Conservation (phyloP, 2,797 vertebrate species). For the Onychomys torridus region DNA sequence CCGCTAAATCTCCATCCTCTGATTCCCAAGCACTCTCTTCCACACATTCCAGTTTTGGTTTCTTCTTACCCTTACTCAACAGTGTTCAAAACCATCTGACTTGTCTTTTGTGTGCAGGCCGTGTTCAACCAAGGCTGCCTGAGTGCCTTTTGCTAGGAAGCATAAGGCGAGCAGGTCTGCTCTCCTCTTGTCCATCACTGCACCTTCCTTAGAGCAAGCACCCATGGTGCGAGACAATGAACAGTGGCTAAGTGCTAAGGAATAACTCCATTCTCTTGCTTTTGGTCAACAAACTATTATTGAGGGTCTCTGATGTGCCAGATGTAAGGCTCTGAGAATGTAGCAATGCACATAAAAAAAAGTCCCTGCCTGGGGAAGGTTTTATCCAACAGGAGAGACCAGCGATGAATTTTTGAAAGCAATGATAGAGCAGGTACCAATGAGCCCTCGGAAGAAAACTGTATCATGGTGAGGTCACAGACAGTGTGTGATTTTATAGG, state of each 20-base stretch:
- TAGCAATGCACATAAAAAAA: not conserved
- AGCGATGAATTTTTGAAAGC: not conserved
- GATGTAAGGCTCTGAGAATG: not conserved
- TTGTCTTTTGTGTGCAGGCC: not conserved
- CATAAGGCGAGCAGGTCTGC: not conserved
- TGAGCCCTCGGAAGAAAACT: not conserved
- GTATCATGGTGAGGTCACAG: not conserved
- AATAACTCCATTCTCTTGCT: not conserved
- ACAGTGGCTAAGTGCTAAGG: not conserved
- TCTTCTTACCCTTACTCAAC: not conserved
- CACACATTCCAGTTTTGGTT: not conserved
- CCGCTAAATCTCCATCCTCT: not conserved
- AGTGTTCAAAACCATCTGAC: not conserved
- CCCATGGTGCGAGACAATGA: not conserved
- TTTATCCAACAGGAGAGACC: not conserved
- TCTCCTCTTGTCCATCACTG: not conserved
- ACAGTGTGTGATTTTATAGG: not conserved
- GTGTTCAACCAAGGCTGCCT: not conserved
- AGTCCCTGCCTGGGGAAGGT: not conserved
- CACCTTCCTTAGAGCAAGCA: not conserved
- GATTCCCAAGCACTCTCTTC: not conserved
- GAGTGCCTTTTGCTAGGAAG: not conserved
- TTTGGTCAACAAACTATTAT: not conserved
- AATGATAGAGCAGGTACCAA: not conserved
- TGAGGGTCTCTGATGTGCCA: not conserved